These are phyloP conservation scores for Nylanderia fulva DNA, from an alignment of 1,140 invertebrate species.

Conservation along the genomic window DNA sequence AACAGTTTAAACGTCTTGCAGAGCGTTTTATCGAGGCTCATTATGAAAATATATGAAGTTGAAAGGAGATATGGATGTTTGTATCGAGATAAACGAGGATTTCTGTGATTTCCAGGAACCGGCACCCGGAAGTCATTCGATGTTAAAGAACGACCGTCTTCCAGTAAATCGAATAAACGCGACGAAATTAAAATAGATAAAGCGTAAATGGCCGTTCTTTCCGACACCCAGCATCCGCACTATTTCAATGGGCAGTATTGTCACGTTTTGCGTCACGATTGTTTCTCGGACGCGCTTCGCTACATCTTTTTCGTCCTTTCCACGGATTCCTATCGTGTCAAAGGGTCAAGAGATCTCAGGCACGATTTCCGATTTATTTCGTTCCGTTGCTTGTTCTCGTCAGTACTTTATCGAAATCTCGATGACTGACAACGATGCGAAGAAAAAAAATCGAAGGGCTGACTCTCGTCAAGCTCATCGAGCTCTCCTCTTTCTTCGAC, in stretches of 20 bases:
- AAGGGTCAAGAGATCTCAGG: slow-evolving; percentile 33
- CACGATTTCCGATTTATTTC: slow-evolving; percentile 40
- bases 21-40: not conserved
- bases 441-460: slow-evolving; percentile 53
- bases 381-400: not conserved
- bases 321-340: slow-evolving; percentile 2
- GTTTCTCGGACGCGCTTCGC: slow-evolving; percentile 29
- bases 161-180: slow-evolving; percentile 35
- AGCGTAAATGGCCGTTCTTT: slow-evolving; percentile 29
- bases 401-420: slow-evolving; percentile 44
- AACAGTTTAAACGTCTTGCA: not conserved
- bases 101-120: slow-evolving; percentile 11
- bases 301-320: slow-evolving; percentile 30
- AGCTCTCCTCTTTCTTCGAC: slow-evolving; percentile 14
- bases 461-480: slow-evolving; percentile 66
- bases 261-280: slow-evolving; percentile 22
- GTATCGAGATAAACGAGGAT: slow-evolving; percentile 11
- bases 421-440: slow-evolving; percentile 50
- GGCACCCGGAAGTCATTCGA: slow-evolving; percentile 37
- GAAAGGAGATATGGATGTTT: not conserved
- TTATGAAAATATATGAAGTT: not conserved
- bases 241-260: slow-evolving; percentile 63
- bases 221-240: slow-evolving; percentile 13
- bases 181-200: slow-evolving; percentile 64
- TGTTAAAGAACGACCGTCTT: slow-evolving; percentile 26